These are phyloP conservation scores for Aphidius gifuensis DNA, from an alignment of 1,140 invertebrate species.

Conservation along the genomic window DNA sequence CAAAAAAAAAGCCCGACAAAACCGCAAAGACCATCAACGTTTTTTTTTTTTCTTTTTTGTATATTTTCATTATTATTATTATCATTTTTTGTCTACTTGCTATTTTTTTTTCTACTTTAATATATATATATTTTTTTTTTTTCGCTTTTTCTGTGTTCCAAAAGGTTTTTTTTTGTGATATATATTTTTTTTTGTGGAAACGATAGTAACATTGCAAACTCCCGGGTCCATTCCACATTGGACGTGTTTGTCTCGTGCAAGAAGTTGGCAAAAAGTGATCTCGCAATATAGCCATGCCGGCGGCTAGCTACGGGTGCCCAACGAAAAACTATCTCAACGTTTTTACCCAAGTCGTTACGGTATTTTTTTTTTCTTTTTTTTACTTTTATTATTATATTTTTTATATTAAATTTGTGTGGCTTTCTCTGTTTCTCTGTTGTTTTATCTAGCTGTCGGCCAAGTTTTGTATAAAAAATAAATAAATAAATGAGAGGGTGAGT, in stretches of 20 bases:
- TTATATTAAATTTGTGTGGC: no score
- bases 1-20: no score
- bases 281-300: conserved; percentile 21
- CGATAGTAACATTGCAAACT: conserved; percentile 10
- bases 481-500: conserved; percentile 14
- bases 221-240: background rate
- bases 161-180: background rate
- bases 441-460: no score
- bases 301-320: conserved; percentile 17
- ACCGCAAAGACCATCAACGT: no score
- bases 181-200: background rate
- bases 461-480: conserved; percentile 4
- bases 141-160: background rate
- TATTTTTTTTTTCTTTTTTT: conserved; percentile 19
- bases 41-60: no score
- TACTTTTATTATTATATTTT: no score
- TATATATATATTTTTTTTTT: conserved; percentile 1
- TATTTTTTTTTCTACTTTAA: no score
- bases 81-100: no score
- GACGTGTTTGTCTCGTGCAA: conserved; percentile 17
- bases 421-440: no score
- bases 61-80: no score
- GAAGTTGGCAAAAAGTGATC: conserved; percentile 23
- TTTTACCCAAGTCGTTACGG: conserved; percentile 23
- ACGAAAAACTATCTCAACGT: conserved; percentile 17